phyloP scores from a whole-genome alignment of 2,888 invertebrate genomes.

The Drosophila rellima region DNA sequence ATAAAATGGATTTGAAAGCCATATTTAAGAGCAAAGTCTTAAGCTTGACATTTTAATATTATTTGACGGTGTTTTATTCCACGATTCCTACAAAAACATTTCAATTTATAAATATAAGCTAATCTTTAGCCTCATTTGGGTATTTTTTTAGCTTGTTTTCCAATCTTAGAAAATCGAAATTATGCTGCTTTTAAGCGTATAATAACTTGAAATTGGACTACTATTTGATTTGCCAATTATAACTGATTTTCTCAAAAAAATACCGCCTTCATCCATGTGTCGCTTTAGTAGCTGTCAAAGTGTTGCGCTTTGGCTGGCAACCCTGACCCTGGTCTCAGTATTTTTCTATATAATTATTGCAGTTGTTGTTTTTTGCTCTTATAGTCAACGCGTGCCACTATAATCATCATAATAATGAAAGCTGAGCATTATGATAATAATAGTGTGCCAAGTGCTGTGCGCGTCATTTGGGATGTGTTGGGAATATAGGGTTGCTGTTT shows the following conservation, averaged over 20 bases:
- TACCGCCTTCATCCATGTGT: background rate
- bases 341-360: conserved; percentile 20
- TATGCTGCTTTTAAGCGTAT: background rate
- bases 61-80: background rate
- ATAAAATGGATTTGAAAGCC: background rate
- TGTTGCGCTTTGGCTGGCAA: conserved; percentile 28
- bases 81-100: background rate
- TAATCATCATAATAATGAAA: conserved; percentile 63
- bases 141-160: background rate
- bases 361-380: conserved; percentile 3
- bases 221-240: conserved; percentile 9
- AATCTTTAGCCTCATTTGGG: background rate
- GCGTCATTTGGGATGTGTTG: conserved; percentile 23
- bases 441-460: conserved; percentile 72
- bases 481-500: conserved; percentile 46
- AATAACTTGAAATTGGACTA: background rate
- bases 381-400: conserved; percentile 56
- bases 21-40: background rate
- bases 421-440: conserved; percentile 68
- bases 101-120: background rate
- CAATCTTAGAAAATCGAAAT: background rate
- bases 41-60: background rate
- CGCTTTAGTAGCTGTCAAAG: conserved; percentile 35
- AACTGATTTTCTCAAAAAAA: conserved; percentile 25
- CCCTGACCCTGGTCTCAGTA: conserved; percentile 35